Evolutionary conservation across 2,888 invertebrate species (phyloP), one percentile per base, ranked within the genome.

Genomic region (Nemotelus nigrinus): DNA sequence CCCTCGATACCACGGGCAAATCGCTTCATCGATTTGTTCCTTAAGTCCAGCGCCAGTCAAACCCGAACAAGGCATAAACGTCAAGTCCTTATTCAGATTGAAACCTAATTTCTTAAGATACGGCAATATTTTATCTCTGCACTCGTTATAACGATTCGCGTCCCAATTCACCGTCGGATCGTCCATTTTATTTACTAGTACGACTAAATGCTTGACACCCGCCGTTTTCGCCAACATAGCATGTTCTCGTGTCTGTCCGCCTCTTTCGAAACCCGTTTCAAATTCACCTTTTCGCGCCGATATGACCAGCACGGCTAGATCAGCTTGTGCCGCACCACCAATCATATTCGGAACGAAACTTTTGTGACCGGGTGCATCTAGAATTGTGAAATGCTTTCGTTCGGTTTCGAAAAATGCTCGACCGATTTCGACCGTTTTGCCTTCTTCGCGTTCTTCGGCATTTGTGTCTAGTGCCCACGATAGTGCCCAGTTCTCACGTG

Each of bases 331-430:
- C 64, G 98, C 97, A 80, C 98, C 98, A 79, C 94, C 95, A 84
- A 99, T 99, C 99, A 99, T 99, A 88, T 99, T 99, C 48, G 99
- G 99, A 81, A 99, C 99, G 87, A 99, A 99, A 88, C 98, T 97
- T 88, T 98, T 98, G 90, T 99, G 99, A 78, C 99, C 99, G 1
- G 99, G 99, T 63, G 99, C 99, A 88, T 99, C 99, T 82, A 99
- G 90, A 83, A 99, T 98, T 80, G 99, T 99, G 87, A 99, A 99
- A 90, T 99, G 99, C 89, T 98, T 99, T 88, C 94, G 94, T 82
- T 98, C 98, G 83, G 99, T 99, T 90, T 99, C 98, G 89, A 99
- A 99, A 88, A 94, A 98, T 81, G 98, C 99, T 86, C 99, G 91
- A 77, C 99, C 99, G 79, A 99, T 98, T 89, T 99, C 99, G n/a